Evolutionary conservation across 2,888 invertebrate genomes (phyloP).

Genomic region (Altica lythri): DNA sequence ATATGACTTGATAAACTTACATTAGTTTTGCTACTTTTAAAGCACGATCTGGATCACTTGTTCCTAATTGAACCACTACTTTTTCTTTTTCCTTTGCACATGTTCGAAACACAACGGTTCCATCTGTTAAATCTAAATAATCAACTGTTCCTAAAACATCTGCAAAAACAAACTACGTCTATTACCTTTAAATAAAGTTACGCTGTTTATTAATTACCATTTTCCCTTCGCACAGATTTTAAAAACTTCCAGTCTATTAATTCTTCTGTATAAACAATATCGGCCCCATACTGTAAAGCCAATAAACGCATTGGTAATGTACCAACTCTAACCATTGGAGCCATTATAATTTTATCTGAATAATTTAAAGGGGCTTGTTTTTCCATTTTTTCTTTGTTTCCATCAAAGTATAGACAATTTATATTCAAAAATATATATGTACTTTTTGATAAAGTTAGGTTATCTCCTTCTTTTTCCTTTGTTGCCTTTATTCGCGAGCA

Average conservation of each 20-base stretch:
- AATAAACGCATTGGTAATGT: constrained; percentile 91
- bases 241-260: constrained; percentile 92
- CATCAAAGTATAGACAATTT: too few relatives aligned
- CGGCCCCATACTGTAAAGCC: constrained; percentile 90
- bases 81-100: constrained; percentile 78
- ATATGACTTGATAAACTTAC: constrained; percentile 59
- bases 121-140: constrained; percentile 87
- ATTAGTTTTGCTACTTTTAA: constrained; percentile 85
- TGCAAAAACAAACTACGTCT: constrained; percentile 51
- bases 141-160: constrained; percentile 89
- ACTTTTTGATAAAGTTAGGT: too few relatives aligned
- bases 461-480: too few relatives aligned
- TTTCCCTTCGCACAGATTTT: constrained; percentile 76
- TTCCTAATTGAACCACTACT: constrained; percentile 93
- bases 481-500: too few relatives aligned
- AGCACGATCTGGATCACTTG: constrained; percentile 85
- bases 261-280: constrained; percentile 95
- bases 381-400: constrained; percentile 3
- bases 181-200: not conserved
- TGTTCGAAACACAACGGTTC: constrained; percentile 90
- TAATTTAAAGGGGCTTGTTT: constrained; percentile 51
- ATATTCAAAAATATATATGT: not conserved
- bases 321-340: constrained; percentile 96
- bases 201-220: constrained; percentile 77
- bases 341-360: constrained; percentile 73